Evolutionary conservation across 1,140 invertebrate genomes (phyloP), one percentile per base, ranked within the genome.

Genomic region (Pemphigus obesinymphae): DNA sequence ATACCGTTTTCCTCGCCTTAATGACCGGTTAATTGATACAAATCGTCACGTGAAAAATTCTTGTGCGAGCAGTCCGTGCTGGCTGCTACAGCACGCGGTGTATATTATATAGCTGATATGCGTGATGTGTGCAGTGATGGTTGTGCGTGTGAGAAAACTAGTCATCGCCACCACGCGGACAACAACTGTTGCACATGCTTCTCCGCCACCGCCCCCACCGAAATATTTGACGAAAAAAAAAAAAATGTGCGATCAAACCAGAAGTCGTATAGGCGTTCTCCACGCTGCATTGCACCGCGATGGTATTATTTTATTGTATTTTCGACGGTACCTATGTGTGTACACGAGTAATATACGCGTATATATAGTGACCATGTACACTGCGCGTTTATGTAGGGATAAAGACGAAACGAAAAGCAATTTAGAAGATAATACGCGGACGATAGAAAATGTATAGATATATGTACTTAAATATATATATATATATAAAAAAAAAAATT

Each of bases 1-100:
- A 13, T 20, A 23, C 34, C 17, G 68, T 70, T 70, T 70, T 29
- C 37, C 37, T 45, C 34, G 17, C 73, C 55, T 17, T 80, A 80
- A 80, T 23, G 76, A 80, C 55, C 55, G 76, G 76, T 80, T 80
- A 80, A 80, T 80, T 80, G 76, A 80, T 80, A 80, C 76, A 80
- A 80, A 80, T 80, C 55, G 76, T 80, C 76, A 50, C 53, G 55
- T 80, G 73, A 48, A 75, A 48, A 75, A 75, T 34, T 50, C 29
- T 53, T 43, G 68, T 45, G 7, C 48, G 29, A 7, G 43, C n/a
- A n/a, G n/a, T n/a, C n/a, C n/a, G n/a, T n/a, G n/a, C n/a, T n/a
- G n/a, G n/a, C n/a, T n/a, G n/a, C n/a, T n/a, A n/a, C n/a, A n/a
- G n/a, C 13, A 11, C 10, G 37, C 43, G 43, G 8, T n/a, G n/a